Base-by-base conservation (phyloP, 2,888 invertebrate genomes). In the Epinotia ramella region DNA sequence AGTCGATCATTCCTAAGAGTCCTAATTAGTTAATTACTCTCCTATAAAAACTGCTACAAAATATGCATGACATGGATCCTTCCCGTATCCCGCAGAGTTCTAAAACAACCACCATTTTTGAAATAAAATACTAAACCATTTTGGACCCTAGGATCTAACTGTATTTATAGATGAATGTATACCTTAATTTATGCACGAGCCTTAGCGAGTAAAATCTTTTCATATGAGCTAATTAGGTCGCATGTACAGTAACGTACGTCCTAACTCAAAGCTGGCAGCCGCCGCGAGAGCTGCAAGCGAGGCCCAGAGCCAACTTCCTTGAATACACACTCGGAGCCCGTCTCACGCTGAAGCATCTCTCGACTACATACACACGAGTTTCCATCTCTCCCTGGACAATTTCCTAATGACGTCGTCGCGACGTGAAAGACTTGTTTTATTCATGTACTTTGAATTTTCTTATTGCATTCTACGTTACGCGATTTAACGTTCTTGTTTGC, bases 151-250 rank as follows among this genome's bases (percentile, higher is more conserved):
- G 33, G 9, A 40, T 46, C 33, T 46, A 59, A 59, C 16, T 56
- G 16, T 33, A 6, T 7, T 44, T 18, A 46, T 20, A 59, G 16
- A 16, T 69, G 44, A 24, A 24, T 44, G 4, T 11, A 40, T 63
- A 7, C n/a, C 59, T 24, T 60, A 40, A 53, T 44, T 60, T 59
- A 67, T 56, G 44, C 18, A 1, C 40, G 53, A 12, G 56, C 44
- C 59, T 67, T 20, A 46, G 28, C 3, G 16, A 28, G 63, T 69
- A 18, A 66, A 62, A 67, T 72, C 60, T 68, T 75, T 62, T 73
- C 65, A 69, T 63, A 33, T 46, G 68, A 73, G 76, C 64, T 83
- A 85, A 86, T 86, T 85, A 82, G 86, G 86, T 84, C 83, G 84
- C 78, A 80, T 80, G 81, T 83, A 77, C 80, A 81, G 79, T 81